These are phyloP conservation scores for Physocephala rufipes DNA, from an alignment of 2,888 invertebrate genomes.

Conservation along the genomic window DNA sequence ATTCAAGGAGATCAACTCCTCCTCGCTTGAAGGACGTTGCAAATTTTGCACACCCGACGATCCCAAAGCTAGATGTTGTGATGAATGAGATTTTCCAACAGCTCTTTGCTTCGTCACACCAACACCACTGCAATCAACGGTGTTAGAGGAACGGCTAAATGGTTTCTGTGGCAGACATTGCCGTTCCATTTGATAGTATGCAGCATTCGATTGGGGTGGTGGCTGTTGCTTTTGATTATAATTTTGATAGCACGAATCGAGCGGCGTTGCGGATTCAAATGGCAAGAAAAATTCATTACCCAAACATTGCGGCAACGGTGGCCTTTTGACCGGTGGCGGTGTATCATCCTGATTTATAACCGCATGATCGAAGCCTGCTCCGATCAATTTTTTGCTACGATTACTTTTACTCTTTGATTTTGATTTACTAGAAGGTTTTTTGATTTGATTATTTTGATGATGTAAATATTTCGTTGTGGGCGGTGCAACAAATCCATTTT, in stretches of 20 bases:
- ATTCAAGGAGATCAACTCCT: slow-evolving; percentile 70
- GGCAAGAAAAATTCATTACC: slow-evolving; percentile 65
- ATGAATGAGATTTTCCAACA: slow-evolving; percentile 50
- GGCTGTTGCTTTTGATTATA: slow-evolving; percentile 42
- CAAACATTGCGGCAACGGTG: slow-evolving; percentile 53
- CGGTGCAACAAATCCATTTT: slow-evolving; percentile 63
- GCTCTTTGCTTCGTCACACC: slow-evolving; percentile 31
- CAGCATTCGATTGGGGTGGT: slow-evolving; percentile 42
- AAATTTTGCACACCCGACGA: slow-evolving; percentile 34
- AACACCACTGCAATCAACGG: slow-evolving; percentile 56
- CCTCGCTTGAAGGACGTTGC: slow-evolving; percentile 57
- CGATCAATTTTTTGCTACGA: slow-evolving; percentile 66
- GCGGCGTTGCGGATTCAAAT: slow-evolving; percentile 56
- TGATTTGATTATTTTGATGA: slow-evolving; percentile 51
- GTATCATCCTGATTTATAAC: slow-evolving; percentile 65
- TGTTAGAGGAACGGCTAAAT: slow-evolving; percentile 55
- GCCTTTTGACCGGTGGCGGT: slow-evolving; percentile 34
- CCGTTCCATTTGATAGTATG: slow-evolving; percentile 38
- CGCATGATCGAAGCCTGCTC: slow-evolving; percentile 74
- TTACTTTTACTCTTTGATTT: slow-evolving; percentile 48
- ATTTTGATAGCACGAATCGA: slow-evolving; percentile 54
- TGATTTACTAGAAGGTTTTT: slow-evolving; percentile 54
- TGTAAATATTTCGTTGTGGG: slow-evolving; percentile 55
- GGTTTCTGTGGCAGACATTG: slow-evolving; percentile 43
- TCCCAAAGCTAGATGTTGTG: slow-evolving; percentile 51